These are phyloP conservation scores for Epinotia bilunana DNA, from an alignment of 2,888 invertebrate genomes.

Conservation along the genomic window DNA sequence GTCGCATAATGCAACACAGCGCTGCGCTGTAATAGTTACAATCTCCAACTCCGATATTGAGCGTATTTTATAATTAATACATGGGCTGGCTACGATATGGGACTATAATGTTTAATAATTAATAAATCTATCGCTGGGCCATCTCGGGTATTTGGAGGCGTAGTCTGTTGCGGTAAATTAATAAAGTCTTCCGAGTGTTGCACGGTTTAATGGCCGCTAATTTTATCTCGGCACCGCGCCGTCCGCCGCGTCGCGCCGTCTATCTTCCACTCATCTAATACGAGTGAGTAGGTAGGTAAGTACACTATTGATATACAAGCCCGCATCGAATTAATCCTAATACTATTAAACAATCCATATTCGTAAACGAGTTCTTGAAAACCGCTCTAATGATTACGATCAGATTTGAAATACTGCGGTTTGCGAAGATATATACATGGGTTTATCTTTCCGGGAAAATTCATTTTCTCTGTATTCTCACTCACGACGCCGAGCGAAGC, in stretches of 20 bases:
- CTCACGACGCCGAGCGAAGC: too few relatives aligned
- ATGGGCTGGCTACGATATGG: constrained; percentile 44
- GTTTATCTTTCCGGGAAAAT: too few relatives aligned
- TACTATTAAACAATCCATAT: too few relatives aligned
- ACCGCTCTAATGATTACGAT: too few relatives aligned
- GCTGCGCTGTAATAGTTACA: constrained; percentile 40
- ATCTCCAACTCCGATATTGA: constrained; percentile 42
- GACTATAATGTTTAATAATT: constrained; percentile 69
- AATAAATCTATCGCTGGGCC: constrained; percentile 77
- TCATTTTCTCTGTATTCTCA: too few relatives aligned
- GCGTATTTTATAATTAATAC: constrained; percentile 46
- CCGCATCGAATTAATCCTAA: constrained; percentile 8
- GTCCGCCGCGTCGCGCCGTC: constrained; percentile 52
- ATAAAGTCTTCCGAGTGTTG: constrained; percentile 82
- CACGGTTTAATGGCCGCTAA: constrained; percentile 79
- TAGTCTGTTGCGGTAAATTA: constrained; percentile 75
- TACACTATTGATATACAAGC: constrained; percentile 35
- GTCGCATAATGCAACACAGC: constrained; percentile 33
- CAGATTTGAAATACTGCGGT: too few relatives aligned
- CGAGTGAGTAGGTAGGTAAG: too few relatives aligned
- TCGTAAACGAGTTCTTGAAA: too few relatives aligned
- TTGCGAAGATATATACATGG: too few relatives aligned
- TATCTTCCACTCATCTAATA: constrained; percentile 32
- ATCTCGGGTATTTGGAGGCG: constrained; percentile 76
- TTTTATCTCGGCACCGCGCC: constrained; percentile 78